phyloP scores from a whole-genome alignment of 2,888 invertebrate species.

The Stictocephala bisonia region DNA sequence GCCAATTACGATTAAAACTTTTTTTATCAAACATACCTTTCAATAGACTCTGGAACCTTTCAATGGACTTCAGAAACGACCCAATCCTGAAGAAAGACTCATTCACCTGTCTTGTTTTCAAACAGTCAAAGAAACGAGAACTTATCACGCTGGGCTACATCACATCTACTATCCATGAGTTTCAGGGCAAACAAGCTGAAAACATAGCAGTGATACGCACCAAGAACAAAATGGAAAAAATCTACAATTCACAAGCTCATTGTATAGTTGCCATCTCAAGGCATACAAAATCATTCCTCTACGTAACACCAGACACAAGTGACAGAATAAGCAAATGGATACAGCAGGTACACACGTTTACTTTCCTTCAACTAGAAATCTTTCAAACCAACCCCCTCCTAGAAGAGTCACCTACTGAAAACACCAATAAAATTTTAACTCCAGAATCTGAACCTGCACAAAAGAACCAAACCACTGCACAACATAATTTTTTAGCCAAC shows the following conservation, averaged over 20 bases:
- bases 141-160: no score
- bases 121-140: background rate
- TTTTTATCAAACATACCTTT: no score
- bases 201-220: background rate
- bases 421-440: no score
- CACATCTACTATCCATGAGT: no score
- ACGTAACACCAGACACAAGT: background rate
- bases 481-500: no score
- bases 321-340: background rate
- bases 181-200: background rate
- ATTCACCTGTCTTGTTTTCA: background rate
- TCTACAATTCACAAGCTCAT: background rate
- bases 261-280: background rate
- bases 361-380: background rate
- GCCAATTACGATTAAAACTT: no score
- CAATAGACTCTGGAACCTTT: no score
- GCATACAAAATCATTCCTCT: background rate
- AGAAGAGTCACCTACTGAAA: no score
- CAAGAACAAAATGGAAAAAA: no score
- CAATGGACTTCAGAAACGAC: no score
- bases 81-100: background rate
- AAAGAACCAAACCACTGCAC: no score
- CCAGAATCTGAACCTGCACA: no score
- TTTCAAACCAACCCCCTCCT: background rate
- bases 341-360: background rate